Evolutionary conservation across 2,797 vertebrate species (phyloP), one percentile per base, ranked within the genome.

Genomic region (Gobio occitaniae): DNA sequence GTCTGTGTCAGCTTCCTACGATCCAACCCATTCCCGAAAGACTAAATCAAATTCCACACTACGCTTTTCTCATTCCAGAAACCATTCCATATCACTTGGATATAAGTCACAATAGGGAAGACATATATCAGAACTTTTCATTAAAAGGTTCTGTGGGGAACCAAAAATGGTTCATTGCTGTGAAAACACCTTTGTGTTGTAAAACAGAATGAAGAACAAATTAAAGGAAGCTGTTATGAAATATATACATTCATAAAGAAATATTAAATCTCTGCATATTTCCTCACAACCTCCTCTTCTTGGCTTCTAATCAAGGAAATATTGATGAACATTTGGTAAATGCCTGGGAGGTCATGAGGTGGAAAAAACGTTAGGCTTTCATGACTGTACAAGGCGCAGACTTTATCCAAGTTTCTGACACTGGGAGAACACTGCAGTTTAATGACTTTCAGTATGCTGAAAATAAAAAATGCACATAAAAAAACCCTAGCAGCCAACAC

Each of bases 281-380:
- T 66, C 41, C 80, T 6, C 44, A 50, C 54, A 68, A 44, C 72
- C 61, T 83, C 82, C n/a, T 68, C 61, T 12, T 77, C 21, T 83
- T 83, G 72, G 72, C 36, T 13, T 44, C 32, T 66, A 54, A 68
- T 83, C 72, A 56, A 83, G 72, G 72, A 77, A 44, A 83, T 68
- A 76, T 44, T 83, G 61, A 83, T 3, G 48, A 77, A 54, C 32
- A 83, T 15, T 83, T 66, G 72, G 61, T 68, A 56, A 75, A 74
- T 56, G 16, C 36, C 48, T 16, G 36, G 72, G 77, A 77, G 82
- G 61, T 78, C 25, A 16, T 54, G 25, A 78, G 36, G 59, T 78
- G 48, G 48, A 47, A 84, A 78, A 56, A 6, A 68, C 0, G 19
- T 68, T 12, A 76, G 36, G 6, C 16, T 2, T 66, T 66, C 47